Evolutionary conservation across 2,113 vertebrate species (phyloP).

Genomic region (Neogobius melanostomus): DNA sequence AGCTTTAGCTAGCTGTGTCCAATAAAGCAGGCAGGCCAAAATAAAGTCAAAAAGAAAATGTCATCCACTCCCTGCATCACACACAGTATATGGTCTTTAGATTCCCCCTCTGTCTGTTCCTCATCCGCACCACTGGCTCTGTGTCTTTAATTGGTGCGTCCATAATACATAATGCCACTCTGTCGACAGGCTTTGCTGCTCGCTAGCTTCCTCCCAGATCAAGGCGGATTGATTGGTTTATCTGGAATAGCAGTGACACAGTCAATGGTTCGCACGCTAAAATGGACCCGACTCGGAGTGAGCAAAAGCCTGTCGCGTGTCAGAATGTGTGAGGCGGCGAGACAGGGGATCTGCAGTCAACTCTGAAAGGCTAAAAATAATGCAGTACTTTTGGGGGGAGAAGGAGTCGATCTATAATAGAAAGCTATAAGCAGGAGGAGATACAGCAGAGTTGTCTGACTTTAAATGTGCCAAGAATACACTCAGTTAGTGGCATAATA

Average conservation of each 20-base stretch:
- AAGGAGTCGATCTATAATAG: slow-evolving; percentile 30
- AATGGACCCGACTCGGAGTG: slow-evolving; percentile 42
- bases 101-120: slow-evolving; percentile 27
- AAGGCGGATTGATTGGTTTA: slow-evolving; percentile 51
- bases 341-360: slow-evolving; percentile 14
- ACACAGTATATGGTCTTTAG: slow-evolving; percentile 4
- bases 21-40: too few species aligned
- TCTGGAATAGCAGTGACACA: slow-evolving; percentile 46
- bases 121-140: slow-evolving; percentile 26
- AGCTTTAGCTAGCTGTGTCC: too few species aligned
- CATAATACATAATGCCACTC: slow-evolving; percentile 50
- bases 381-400: slow-evolving; percentile 7
- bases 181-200: slow-evolving; percentile 32
- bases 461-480: slow-evolving; percentile 26
- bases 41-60: too few species aligned
- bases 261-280: slow-evolving; percentile 41
- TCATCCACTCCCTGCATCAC: too few species aligned
- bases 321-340: slow-evolving; percentile 4
- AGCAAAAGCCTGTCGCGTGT: slow-evolving; percentile 2
- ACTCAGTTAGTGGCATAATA: slow-evolving; percentile 14
- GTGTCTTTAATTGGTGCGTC: slow-evolving; percentile 57
- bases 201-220: slow-evolving; percentile 36
- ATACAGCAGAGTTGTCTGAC: slow-evolving; percentile 15
- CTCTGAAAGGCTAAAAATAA: slow-evolving; percentile 54
- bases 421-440: slow-evolving; percentile 30